These are phyloP conservation scores for Ctenopoma kingsleyae DNA, from an alignment of 2,797 vertebrate species.

Conservation along the genomic window DNA sequence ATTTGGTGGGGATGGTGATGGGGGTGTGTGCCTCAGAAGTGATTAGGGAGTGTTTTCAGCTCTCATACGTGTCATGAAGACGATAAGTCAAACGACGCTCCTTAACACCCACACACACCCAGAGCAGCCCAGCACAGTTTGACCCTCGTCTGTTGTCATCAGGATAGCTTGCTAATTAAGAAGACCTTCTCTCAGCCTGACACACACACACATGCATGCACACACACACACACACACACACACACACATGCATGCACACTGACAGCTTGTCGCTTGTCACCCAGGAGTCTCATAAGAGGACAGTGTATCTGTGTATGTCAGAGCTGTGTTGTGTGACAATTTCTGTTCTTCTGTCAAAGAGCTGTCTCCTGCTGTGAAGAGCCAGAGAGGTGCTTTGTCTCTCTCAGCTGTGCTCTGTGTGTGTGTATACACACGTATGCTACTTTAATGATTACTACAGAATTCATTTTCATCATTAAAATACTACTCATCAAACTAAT, in stretches of 20 bases:
- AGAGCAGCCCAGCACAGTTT: conserved; percentile 58
- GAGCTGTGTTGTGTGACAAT: conserved; percentile 48
- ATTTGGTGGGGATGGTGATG: conserved; percentile 10
- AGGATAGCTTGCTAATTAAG: conserved; percentile 70
- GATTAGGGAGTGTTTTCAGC: conserved; percentile 65
- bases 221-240: conserved; percentile 22
- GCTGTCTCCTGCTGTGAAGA: conserved; percentile 45
- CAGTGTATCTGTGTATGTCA: conserved; percentile 18
- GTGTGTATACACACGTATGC: neutral
- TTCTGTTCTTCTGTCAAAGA: conserved; percentile 56
- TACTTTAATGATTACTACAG: no score
- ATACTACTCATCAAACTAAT: no score
- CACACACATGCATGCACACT: conserved; percentile 16
- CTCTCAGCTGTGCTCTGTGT: conserved; percentile 28
- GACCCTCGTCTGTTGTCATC: conserved; percentile 70
- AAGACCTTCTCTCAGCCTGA: conserved; percentile 47
- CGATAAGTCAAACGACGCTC: conserved; percentile 58
- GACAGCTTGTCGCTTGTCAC: conserved; percentile 63
- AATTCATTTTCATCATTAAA: no score
- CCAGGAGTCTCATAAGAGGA: conserved; percentile 42
- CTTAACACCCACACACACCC: conserved; percentile 54
- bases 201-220: conserved; percentile 27
- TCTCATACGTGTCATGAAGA: conserved; percentile 62
- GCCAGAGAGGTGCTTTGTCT: conserved; percentile 61
- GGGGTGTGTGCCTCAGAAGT: conserved; percentile 46